Base-by-base conservation (phyloP, 1,140 invertebrate species). In the Pomacea maculata region DNA sequence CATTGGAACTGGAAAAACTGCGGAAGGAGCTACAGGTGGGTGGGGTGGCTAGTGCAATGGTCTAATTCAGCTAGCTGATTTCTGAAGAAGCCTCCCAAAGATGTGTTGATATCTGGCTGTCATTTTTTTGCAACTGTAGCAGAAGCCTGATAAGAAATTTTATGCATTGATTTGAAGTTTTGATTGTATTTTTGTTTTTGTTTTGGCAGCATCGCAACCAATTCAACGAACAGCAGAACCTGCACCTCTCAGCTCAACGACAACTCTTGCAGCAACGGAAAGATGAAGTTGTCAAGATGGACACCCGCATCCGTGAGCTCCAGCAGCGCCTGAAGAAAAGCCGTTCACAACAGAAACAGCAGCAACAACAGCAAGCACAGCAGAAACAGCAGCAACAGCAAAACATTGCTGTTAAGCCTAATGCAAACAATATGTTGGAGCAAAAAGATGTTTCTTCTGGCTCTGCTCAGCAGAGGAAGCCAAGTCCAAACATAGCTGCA, bases 141-240 rank as follows among this genome's bases (percentile, higher is more conserved):
- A 14, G 15, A 61, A 17, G 1, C 57, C 57, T 6, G 11, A 61
- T 4, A 61, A 61, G 57, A 61, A 14, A 61, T 61, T 61, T 61
- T n/a, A 75, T 12, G 19, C 9, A 57, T n/a, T 71, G 29, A 29
- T 6, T 75, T 63, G n/a, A 17, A 29, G 54, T n/a, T 21, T 71
- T 45, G 25, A 61, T 63, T 29, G 1, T 34, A 75, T 15, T 52
- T 54, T 73, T 74, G 68, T 0, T 21, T 70, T 1, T 21, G 5
- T 70, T 7, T 17, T 3, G 11, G 34, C 92, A 98, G 97, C 97
- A 97, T 90, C 96, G 97, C 45, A 98, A 98, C 92, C 98, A 98
- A 90, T 92, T 99, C 89, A 97, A 97, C 90, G 96, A 98, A 89
- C 96, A 98, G 88, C 97, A 99, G 91, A 97, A 96, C 89, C 95